Evolutionary conservation across 2,113 vertebrate species (phyloP).

Genomic region (Psittacula cyanocephala): DNA sequence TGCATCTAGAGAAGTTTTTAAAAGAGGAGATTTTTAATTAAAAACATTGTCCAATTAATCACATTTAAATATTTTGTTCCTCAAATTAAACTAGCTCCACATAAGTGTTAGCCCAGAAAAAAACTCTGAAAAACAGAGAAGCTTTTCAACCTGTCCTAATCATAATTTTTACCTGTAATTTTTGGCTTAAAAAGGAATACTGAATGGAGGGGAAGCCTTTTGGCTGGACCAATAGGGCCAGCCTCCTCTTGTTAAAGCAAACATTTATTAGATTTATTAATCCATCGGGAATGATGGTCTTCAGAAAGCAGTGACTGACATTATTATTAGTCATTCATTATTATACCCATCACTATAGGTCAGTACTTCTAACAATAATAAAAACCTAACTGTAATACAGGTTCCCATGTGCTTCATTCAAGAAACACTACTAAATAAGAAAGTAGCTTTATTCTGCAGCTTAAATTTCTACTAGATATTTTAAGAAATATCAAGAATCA

Average conservation of each 20-base stretch:
- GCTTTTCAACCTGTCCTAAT: neutral
- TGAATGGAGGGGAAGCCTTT: neutral
- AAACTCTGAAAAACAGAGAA: neutral
- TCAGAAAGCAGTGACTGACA: neutral
- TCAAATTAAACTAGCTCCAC: neutral
- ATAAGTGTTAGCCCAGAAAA: neutral
- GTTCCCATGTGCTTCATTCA: neutral
- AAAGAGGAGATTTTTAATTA: neutral
- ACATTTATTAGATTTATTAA: neutral
- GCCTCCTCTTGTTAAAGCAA: neutral
- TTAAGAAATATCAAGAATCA: neutral
- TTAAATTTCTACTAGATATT: neutral
- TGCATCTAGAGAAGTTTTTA: neutral
- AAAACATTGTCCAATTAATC: neutral
- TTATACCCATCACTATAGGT: neutral
- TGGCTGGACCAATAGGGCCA: neutral
- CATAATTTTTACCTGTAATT: neutral
- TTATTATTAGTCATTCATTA: neutral
- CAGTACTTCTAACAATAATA: neutral
- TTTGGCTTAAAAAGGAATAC: neutral
- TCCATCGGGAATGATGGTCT: neutral
- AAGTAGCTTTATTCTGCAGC: neutral
- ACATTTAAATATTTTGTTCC: neutral
- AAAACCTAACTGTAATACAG: neutral
- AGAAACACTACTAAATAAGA: neutral